Percentiles rank a stretch among this genome's conserved stretches.
These are phyloP conservation scores for Tanaodytes sp. DNA, from an alignment of 2,888 invertebrate species.

Conservation along the genomic window DNA sequence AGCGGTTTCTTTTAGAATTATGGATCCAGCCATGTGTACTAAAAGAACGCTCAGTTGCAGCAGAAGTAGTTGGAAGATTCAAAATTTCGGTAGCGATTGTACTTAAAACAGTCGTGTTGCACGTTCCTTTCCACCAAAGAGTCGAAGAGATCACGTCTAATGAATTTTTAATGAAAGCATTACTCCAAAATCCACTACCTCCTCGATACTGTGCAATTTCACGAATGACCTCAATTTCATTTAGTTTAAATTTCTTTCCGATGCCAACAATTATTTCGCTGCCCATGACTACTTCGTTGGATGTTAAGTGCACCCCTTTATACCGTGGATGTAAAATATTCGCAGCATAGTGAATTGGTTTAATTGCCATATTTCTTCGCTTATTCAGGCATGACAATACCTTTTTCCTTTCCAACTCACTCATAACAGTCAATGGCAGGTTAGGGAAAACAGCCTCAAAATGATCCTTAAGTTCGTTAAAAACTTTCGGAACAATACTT, in stretches of 20 bases:
- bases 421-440: background rate
- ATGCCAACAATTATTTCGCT: conserved; percentile 20
- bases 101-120: conserved; percentile 18
- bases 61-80: conserved; percentile 29
- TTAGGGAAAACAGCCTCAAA: background rate
- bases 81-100: conserved; percentile 32
- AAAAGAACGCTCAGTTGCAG: conserved; percentile 48
- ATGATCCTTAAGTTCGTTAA: conserved; percentile 31
- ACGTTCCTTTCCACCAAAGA: conserved; percentile 40
- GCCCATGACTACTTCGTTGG: conserved; percentile 6
- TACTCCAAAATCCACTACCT: conserved; percentile 26
- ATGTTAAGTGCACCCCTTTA: conserved; percentile 26
- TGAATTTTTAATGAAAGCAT: conserved; percentile 23
- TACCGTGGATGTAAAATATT: conserved; percentile 43
- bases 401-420: background rate
- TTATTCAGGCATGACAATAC: background rate
- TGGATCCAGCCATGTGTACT: conserved; percentile 48
- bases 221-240: conserved; percentile 13
- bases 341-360: conserved; percentile 37
- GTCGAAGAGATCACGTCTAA: conserved; percentile 15
- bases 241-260: conserved; percentile 25
- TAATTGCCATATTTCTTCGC: conserved; percentile 21
- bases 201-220: conserved; percentile 33
- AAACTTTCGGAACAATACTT: conserved; percentile 9
- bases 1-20: conserved; percentile 37